These are phyloP conservation scores for Takifugu ocellatus DNA, from an alignment of 2,797 vertebrate species.

Conservation along the genomic window DNA sequence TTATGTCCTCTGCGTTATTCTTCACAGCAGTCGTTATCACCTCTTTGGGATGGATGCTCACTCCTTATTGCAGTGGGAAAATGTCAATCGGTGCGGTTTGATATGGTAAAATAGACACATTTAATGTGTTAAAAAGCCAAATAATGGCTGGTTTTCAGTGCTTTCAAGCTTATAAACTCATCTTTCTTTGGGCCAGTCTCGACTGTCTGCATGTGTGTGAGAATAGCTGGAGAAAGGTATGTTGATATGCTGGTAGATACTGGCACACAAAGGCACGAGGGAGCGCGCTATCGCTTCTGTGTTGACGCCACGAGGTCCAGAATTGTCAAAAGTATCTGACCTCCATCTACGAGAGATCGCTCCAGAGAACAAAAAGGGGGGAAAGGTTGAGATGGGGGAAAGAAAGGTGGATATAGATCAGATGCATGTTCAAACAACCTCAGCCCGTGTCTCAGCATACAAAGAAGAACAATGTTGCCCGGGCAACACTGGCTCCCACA, in stretches of 20 bases:
- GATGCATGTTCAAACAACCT: slow-evolving; percentile 68
- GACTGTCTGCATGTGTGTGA: slow-evolving; percentile 22
- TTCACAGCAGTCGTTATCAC: slow-evolving; percentile 53
- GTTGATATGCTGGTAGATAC: slow-evolving; percentile 66
- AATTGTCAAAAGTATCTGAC: slow-evolving; percentile 79
- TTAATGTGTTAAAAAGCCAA: slow-evolving; percentile 30
- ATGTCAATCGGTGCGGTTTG: slow-evolving; percentile 26
- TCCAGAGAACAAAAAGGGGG: slow-evolving; percentile 25
- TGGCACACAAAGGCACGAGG: slow-evolving; percentile 63
- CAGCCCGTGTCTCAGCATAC: slow-evolving; percentile 29
- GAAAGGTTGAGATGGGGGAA: slow-evolving; percentile 10
- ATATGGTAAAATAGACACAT: slow-evolving; percentile 27
- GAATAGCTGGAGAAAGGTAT: slow-evolving; percentile 31
- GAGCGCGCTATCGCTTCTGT: slow-evolving; percentile 63
- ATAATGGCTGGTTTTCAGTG: slow-evolving; percentile 10
- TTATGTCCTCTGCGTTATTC: slow-evolving; percentile 53
- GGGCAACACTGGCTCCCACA: slow-evolving; percentile 46
- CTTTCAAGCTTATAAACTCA: slow-evolving; percentile 30
- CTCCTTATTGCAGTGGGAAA: slow-evolving; percentile 38
- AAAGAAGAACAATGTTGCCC: slow-evolving; percentile 73
- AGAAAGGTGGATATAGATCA: slow-evolving; percentile 67
- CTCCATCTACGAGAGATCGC: slow-evolving; percentile 69
- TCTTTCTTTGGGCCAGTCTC: slow-evolving; percentile 25
- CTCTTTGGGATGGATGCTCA: slow-evolving; percentile 49
- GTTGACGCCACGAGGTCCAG: slow-evolving; percentile 79